Evolutionary conservation across 2,113 vertebrate species (phyloP).

Genomic region (Gambusia holbrooki): DNA sequence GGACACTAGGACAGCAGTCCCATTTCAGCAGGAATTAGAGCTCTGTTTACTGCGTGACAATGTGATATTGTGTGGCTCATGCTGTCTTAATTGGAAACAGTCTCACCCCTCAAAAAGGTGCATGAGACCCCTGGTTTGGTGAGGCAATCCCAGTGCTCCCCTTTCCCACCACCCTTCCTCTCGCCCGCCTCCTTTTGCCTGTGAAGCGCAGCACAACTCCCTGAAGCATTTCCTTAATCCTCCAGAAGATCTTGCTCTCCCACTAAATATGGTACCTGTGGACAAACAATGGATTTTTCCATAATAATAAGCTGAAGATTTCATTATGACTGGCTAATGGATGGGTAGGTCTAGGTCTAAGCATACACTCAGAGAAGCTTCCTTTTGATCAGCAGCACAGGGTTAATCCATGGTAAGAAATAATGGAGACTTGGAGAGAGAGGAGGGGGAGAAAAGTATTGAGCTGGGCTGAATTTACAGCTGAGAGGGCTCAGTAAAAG

Average conservation of each 20-base stretch:
- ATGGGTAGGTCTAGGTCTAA: constrained; percentile 54
- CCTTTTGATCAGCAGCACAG: constrained; percentile 79
- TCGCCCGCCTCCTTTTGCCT: constrained; percentile 33
- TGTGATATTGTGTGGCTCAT: constrained; percentile 75
- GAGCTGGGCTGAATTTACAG: constrained; percentile 80
- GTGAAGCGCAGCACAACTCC: constrained; percentile 71
- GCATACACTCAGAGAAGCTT: constrained; percentile 63
- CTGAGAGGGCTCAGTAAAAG: constrained; percentile 78
- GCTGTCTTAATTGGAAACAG: constrained; percentile 80
- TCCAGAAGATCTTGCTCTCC: constrained; percentile 74
- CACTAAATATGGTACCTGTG: constrained; percentile 78
- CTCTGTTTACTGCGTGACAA: constrained; percentile 80
- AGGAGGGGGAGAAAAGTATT: constrained; percentile 60
- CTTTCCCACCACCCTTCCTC: constrained; percentile 51
- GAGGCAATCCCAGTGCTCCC: constrained; percentile 67
- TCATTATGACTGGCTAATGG: constrained; percentile 78
- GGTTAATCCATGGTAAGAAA: constrained; percentile 80
- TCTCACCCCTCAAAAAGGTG: constrained; percentile 73
- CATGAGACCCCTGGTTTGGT: constrained; percentile 72
- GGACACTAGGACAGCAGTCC: constrained; percentile 59
- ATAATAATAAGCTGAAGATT: constrained; percentile 79
- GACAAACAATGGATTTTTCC: constrained; percentile 81
- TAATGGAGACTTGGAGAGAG: constrained; percentile 67
- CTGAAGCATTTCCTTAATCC: constrained; percentile 77
- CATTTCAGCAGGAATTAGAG: constrained; percentile 68